phyloP scores from a whole-genome alignment of 2,888 invertebrate species.

The Bellardia bayeri region DNA sequence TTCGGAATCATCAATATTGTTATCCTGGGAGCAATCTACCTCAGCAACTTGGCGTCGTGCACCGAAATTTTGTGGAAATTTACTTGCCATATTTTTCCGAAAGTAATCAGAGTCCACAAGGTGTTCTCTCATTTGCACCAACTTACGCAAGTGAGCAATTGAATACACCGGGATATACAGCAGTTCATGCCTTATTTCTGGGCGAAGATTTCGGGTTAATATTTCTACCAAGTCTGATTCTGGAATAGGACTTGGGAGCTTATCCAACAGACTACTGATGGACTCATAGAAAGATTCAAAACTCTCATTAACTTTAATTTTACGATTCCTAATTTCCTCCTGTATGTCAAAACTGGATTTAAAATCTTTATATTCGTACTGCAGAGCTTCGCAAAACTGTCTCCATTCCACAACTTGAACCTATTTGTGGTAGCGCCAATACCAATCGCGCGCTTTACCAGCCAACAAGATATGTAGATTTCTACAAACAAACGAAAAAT shows the following conservation, averaged over 20 bases:
- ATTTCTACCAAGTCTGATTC: slow-evolving; percentile 5
- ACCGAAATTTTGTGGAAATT: too few relatives aligned
- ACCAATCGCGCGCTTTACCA: background rate
- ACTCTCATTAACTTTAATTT: background rate
- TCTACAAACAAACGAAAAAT: background rate
- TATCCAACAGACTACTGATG: background rate
- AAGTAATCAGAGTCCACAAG: background rate
- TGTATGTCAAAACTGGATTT: background rate
- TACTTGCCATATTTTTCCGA: background rate
- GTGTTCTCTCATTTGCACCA: background rate
- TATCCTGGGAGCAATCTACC: background rate
- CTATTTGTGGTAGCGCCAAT: slow-evolving; percentile 18
- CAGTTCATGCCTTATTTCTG: too few relatives aligned
- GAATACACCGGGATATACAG: background rate
- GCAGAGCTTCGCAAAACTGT: background rate
- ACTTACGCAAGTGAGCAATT: slow-evolving; percentile 1
- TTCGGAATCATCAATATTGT: background rate
- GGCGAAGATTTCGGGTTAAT: background rate
- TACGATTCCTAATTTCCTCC: background rate
- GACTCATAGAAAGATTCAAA: slow-evolving; percentile 11
- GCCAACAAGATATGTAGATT: background rate
- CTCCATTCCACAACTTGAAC: background rate
- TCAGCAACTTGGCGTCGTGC: background rate
- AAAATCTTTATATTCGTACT: slow-evolving; percentile 8
- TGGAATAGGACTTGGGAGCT: background rate